A percentile compares a stretch with the other conserved stretches of the same genome.
Conservation (phyloP, 2,888 invertebrate species). For the Carterocephalus palaemon region DNA sequence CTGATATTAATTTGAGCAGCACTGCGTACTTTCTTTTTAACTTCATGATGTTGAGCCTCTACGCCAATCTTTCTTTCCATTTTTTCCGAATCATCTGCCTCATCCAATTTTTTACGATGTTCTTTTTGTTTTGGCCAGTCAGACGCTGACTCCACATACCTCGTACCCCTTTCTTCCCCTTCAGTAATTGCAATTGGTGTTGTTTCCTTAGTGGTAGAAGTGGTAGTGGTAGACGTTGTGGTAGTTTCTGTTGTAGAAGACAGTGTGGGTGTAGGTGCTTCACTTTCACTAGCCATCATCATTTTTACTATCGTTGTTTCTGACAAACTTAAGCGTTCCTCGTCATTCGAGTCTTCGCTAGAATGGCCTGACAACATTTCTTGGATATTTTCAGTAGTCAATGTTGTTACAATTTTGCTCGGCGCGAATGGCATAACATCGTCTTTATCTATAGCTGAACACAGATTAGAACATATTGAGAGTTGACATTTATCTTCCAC, state of each 20-base stretch:
- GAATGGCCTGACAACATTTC: neutral
- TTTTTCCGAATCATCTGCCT: conserved; percentile 33
- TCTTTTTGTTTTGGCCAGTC: conserved; percentile 42
- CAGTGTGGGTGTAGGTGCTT: conserved; percentile 18
- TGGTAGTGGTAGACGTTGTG: conserved; percentile 16
- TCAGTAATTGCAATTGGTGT: conserved; percentile 10
- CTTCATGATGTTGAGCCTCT: conserved; percentile 38
- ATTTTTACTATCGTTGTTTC: neutral
- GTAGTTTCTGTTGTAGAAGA: conserved; percentile 19
- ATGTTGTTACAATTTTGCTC: neutral
- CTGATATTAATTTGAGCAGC: conserved; percentile 31
- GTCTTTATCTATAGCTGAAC: conserved; percentile 55
- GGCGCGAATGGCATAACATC: neutral
- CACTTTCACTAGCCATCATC: conserved; percentile 1
- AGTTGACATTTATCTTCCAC: conserved; percentile 51
- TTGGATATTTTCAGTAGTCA: neutral
- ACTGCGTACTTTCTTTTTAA: conserved; percentile 26
- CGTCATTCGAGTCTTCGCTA: conserved; percentile 10
- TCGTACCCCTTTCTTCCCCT: conserved; percentile 18
- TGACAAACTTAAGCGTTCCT: neutral
- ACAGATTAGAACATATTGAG: conserved; percentile 47
- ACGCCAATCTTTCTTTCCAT: conserved; percentile 35
- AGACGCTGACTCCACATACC: neutral
- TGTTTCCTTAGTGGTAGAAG: conserved; percentile 3
- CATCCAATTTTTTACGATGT: conserved; percentile 27